A percentile compares a stretch with the other conserved stretches of the same genome.
phyloP scores from a whole-genome alignment of 2,888 invertebrate genomes.

The Ypsolopha sequella region DNA sequence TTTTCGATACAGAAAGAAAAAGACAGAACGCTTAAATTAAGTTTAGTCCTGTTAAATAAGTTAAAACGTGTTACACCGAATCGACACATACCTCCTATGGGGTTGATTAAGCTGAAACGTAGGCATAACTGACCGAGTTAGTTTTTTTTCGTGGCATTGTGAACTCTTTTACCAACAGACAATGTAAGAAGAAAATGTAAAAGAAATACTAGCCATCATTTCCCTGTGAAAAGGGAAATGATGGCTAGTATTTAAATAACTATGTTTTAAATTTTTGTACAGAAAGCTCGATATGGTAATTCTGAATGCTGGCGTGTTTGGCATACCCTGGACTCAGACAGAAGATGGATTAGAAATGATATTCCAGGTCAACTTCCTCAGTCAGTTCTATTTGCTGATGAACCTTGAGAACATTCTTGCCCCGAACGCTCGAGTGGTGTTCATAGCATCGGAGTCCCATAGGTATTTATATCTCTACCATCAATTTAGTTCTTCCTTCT shows the following conservation, averaged over 20 bases:
- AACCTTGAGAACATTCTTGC: slow-evolving; percentile 78
- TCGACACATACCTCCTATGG: too few relatives aligned
- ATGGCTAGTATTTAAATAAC: too few relatives aligned
- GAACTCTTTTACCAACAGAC: too few relatives aligned
- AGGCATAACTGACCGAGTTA: too few relatives aligned
- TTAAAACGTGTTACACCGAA: too few relatives aligned
- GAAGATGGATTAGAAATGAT: slow-evolving; percentile 82
- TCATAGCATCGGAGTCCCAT: slow-evolving; percentile 91
- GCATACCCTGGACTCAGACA: slow-evolving; percentile 78
- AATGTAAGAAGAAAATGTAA: too few relatives aligned
- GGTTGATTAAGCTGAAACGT: too few relatives aligned
- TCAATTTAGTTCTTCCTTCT: background rate
- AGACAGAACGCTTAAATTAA: too few relatives aligned
- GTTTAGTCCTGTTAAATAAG: too few relatives aligned
- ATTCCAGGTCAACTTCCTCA: slow-evolving; percentile 90
- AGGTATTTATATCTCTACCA: slow-evolving; percentile 56
- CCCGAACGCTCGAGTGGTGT: slow-evolving; percentile 79
- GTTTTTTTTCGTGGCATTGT: too few relatives aligned
- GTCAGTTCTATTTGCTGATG: slow-evolving; percentile 82
- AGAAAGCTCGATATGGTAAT: slow-evolving; percentile 81
- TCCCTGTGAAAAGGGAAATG: background rate
- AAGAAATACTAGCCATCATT: too few relatives aligned
- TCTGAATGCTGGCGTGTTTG: slow-evolving; percentile 87
- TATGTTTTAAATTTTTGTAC: slow-evolving; percentile 13
- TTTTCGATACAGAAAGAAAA: too few relatives aligned